Evolutionary conservation across 2,888 invertebrate genomes (phyloP).

Genomic region (Andrena chrysosceles): DNA sequence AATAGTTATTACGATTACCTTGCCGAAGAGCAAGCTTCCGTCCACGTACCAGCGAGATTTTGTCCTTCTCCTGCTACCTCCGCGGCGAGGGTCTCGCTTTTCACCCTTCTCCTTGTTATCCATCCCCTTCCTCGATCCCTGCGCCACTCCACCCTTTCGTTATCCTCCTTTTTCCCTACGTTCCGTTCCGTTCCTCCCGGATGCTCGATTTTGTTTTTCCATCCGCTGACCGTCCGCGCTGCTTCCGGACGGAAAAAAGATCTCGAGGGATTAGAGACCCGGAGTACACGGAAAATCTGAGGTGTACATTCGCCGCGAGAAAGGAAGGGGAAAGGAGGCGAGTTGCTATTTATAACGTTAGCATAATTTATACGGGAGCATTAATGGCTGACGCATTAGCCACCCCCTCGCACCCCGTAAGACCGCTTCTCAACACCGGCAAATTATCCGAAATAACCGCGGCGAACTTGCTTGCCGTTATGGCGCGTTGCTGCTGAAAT

Average conservation of each 20-base stretch:
- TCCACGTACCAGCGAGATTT: conserved; percentile 49
- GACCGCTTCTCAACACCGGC: not conserved
- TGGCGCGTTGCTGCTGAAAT: not conserved
- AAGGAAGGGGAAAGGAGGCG: not conserved
- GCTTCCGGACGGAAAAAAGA: conserved; percentile 28
- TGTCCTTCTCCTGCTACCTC: conserved; percentile 16
- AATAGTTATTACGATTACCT: conserved; percentile 79
- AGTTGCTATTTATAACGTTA: conserved; percentile 27
- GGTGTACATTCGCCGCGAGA: conserved; percentile 25
- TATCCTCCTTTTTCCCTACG: not conserved
- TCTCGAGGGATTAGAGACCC: conserved; percentile 21
- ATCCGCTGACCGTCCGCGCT: not conserved
- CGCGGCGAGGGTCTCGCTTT: too few species aligned
- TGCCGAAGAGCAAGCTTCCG: conserved; percentile 46
- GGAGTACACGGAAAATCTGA: conserved; percentile 23
- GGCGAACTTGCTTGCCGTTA: not conserved
- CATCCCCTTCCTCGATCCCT: not conserved
- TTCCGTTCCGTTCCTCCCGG: conserved; percentile 8
- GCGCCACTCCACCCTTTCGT: not conserved
- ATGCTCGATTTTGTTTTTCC: conserved; percentile 38
- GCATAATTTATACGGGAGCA: conserved; percentile 28
- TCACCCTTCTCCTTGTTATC: not conserved
- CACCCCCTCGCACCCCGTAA: not conserved
- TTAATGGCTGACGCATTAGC: conserved; percentile 35
- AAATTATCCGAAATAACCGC: conserved; percentile 20